Base-by-base conservation (phyloP, 2,797 vertebrate genomes). In the Graptemys geographica region DNA sequence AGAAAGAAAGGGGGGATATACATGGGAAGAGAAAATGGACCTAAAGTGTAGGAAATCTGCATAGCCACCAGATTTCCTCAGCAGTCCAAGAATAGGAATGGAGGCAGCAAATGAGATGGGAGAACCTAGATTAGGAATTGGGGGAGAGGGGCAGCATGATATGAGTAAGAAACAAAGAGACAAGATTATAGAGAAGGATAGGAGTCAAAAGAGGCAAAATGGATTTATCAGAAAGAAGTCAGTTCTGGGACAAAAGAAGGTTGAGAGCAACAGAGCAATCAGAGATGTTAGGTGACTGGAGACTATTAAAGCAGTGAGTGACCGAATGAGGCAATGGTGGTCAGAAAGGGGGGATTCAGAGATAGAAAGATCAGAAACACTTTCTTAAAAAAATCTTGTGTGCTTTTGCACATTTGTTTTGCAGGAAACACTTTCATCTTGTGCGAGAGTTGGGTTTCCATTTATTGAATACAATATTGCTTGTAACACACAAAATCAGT, bases 181-280 rank as follows among this genome's bases (percentile, higher is more conserved):
- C 27, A 59, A 65, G 62, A 65, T 65, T 65, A 18, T 19, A 65
- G 33, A 65, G 62, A 65, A 65, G 62, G 11, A 65, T n/a, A 79
- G 33, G 11, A 25, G 11, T 18, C 49, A 16, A 1, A 19, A 5
- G 25, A 55, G 41, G 84, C 47, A 0, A 13, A 25, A 31, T 28
- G 33, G 44, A 65, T 80, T 59, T 44, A 33, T 44, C 1, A 55
- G 19, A 11, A 1, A 79, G 53, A 78, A 11, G 11, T 0, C 2
- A 41, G 21, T 59, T 13, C 23, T 56, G 57, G 57, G 27, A 59
- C 28, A 44, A 37, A 72, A 37, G 65, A 72, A 72, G n/a, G 8
- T 9, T 72, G 65, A 72, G 33, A 37, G 19, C 33, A 37, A 72
- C 18, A 37, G n/a, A 41, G n/a, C 19, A 19, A 37, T 59, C 57